Base-by-base conservation (phyloP, 2,113 vertebrate genomes). In the Neodontobutis hainanensis region DNA sequence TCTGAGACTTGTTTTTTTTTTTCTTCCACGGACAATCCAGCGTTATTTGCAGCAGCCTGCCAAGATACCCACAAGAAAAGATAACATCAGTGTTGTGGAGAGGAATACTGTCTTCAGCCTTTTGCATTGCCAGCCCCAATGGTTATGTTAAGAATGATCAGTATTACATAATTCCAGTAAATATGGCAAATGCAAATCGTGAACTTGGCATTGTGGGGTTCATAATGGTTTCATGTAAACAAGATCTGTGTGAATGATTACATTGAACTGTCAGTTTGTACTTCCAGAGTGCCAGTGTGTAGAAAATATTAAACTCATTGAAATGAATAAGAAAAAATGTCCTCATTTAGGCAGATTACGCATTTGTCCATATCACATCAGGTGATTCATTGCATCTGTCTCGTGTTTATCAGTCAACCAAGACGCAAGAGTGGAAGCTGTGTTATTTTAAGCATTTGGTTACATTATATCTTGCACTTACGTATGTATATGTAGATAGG, bases 11-110 rank as follows among this genome's bases (percentile, higher is more conserved):
- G 49, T 69, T 43, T 75, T 62, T 80, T 78, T 70, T 66, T 27
- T 16, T 53, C 52, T 72, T 66, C 50, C 61, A 46, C 40, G 48
- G 73, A 79, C 73, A 81, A 75, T 70, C 70, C 76, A 70, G 65
- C 45, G 47, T 64, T 83, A 71, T 78, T 81, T 80, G 80, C 85
- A 73, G 65, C 64, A 77, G 69, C 71, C 63, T 61, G 49, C 64
- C 66, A 57, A 78, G 66, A 80, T 78, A 50, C 72, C 75, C 61
- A 49, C 9, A 12, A 64, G 74, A 65, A 78, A 71, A 78, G 70
- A 86, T 86, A 76, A 82, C 65, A 71, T 27, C 11, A 50, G 48
- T 64, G 60, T 57, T 35, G 46, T 71, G 48, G 47, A 59, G 65
- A 59, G 55, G 36, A 48, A 15, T 46, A 43, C 27, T 40, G 58